phyloP scores from a whole-genome alignment of 2,888 invertebrate species.

The Mesoligia furuncula region DNA sequence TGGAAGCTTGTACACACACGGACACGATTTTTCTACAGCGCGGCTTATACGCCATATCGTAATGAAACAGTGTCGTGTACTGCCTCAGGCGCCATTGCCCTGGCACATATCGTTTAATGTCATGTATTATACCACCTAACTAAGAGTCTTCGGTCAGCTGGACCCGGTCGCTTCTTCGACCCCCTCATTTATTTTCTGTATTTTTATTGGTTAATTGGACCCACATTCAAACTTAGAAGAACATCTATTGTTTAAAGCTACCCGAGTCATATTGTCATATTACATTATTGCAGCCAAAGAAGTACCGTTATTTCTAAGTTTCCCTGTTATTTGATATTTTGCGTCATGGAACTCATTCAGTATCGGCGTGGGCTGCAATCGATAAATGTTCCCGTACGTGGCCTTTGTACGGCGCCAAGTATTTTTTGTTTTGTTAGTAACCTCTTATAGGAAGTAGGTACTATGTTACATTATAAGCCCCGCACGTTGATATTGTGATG shows the following conservation, averaged over 20 bases:
- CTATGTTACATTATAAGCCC: no score
- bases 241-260: no score
- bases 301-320: constrained; percentile 5
- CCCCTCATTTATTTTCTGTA: no score
- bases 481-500: no score
- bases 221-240: no score
- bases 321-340: constrained; percentile 22
- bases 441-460: not conserved
- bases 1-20: not conserved
- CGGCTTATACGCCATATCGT: not conserved
- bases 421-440: not conserved
- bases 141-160: no score
- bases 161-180: no score
- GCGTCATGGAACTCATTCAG: constrained; percentile 11
- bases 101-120: not conserved
- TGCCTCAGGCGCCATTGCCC: not conserved
- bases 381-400: constrained; percentile 3
- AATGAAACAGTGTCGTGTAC: not conserved
- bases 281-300: constrained; percentile 4
- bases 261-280: not conserved
- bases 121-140: no score
- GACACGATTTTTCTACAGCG: not conserved
- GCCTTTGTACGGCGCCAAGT: not conserved
- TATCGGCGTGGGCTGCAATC: constrained; percentile 3
- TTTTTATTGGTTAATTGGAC: no score